Evolutionary conservation across 2,888 invertebrate genomes (phyloP), one percentile per base, ranked within the genome.

Genomic region (Epinotia bilunana): DNA sequence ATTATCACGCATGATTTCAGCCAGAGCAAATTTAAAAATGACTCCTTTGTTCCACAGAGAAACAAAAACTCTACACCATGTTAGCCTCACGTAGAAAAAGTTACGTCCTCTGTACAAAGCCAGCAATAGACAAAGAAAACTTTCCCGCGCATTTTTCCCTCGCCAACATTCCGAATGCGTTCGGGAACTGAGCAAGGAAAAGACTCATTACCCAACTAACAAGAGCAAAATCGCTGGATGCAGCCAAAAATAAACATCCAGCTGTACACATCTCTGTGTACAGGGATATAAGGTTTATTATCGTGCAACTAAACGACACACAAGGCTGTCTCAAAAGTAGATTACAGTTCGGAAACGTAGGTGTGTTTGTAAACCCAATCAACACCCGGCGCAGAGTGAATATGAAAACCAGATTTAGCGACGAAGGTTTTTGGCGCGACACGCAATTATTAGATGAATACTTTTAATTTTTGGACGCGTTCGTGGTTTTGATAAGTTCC

Each of bases 341-440:
- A 80, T 82, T 84, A 71, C 80, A 78, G 83, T 83, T 82, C 81
- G 78, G 78, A 80, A 83, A 82, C 78, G 80, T 68, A 60, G 79
- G 77, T 78, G 83, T 84, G 81, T 83, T 82, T 83, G 82, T 80
- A 77, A 80, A 79, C 82, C 80, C 82, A 84, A 84, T 84, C 84
- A 82, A 82, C 82, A 81, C 80, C 80, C 79, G 63, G 49, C n/a
- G 20, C 64, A 64, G 49, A 62, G 74, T 71, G 64, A 75, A 74
- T 72, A 72, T 53, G 60, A 69, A 73, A 73, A 73, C 63, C 46
- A 64, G 80, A 62, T 70, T 67, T 70, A 72, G 71, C 43, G 63
- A 46, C 12, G 63, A 62, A n/a, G 39, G 57, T 71, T 71, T 75
- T 72, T 61, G 46, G 49, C 46, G 18, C 61, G 23, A 55, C 60